phyloP scores from a whole-genome alignment of 2,113 vertebrate species.

The Proteles cristata region DNA sequence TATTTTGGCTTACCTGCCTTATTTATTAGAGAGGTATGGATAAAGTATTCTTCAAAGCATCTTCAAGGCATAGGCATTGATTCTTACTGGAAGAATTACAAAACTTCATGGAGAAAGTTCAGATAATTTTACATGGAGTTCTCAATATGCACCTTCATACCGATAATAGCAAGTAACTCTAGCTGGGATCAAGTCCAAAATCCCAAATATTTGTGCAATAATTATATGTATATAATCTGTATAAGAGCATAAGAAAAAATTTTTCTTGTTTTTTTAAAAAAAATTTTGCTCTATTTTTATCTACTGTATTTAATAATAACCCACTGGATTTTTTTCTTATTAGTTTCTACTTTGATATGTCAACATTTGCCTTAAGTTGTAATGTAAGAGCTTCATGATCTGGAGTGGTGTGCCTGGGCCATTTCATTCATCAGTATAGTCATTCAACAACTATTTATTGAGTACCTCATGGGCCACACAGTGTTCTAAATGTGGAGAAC shows the following conservation, averaged over 20 bases:
- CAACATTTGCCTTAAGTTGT: neutral
- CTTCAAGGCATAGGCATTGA: neutral
- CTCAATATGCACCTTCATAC: neutral
- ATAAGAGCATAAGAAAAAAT: neutral
- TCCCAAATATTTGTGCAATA: neutral
- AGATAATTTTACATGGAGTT: neutral
- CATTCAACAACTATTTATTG: neutral
- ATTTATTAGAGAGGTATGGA: neutral
- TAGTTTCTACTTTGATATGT: neutral
- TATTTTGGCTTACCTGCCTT: neutral
- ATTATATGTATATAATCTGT: neutral
- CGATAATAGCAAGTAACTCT: neutral
- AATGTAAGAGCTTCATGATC: neutral
- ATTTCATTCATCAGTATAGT: neutral
- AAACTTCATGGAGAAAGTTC: neutral
- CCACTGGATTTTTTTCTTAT: neutral
- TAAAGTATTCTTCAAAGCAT: neutral
- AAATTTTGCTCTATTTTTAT: neutral
- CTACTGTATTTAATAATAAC: neutral
- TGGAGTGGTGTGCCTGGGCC: neutral
- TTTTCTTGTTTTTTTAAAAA: neutral
- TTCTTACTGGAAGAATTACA: neutral
- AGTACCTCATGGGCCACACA: neutral
- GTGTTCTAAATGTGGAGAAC: neutral
- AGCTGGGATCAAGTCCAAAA: neutral